phyloP scores from a whole-genome alignment of 2,888 invertebrate species.

The Hybos culiciformis region DNA sequence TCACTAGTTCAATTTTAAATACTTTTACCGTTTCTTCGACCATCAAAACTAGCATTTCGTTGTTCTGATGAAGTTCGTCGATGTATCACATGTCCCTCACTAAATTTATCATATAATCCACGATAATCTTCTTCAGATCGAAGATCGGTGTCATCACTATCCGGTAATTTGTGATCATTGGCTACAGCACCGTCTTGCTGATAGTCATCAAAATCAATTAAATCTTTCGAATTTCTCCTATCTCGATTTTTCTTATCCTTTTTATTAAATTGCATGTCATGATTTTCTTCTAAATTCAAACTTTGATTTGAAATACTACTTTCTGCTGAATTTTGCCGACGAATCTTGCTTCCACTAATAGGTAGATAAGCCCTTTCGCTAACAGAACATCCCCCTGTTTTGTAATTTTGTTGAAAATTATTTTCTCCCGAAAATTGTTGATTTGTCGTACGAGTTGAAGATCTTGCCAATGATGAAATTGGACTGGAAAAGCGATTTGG shows the following conservation, averaged over 20 bases:
- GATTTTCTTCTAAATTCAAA: slow-evolving; percentile 28
- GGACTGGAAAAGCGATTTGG: slow-evolving; percentile 10
- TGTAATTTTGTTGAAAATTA: slow-evolving; percentile 33
- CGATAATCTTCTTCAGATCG: slow-evolving; percentile 13
- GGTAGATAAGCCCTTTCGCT: slow-evolving; percentile 25
- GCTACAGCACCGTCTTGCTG: slow-evolving; percentile 18
- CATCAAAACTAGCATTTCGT: slow-evolving; percentile 30
- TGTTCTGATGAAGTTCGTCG: slow-evolving; percentile 30
- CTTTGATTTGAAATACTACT: slow-evolving; percentile 36
- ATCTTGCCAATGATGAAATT: slow-evolving; percentile 30
- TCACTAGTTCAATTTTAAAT: slow-evolving; percentile 10
- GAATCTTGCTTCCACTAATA: slow-evolving; percentile 21
- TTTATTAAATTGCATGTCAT: neutral
- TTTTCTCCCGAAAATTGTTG: slow-evolving; percentile 27
- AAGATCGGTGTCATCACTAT: slow-evolving; percentile 11
- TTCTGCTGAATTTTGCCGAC: slow-evolving; percentile 34
- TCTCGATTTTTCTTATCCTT: slow-evolving; percentile 4
- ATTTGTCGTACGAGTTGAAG: slow-evolving; percentile 32
- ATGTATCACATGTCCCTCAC: slow-evolving; percentile 26
- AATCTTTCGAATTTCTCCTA: slow-evolving; percentile 19
- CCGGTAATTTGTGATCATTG: slow-evolving; percentile 1
- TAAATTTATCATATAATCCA: slow-evolving; percentile 14
- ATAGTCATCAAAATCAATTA: slow-evolving; percentile 33
- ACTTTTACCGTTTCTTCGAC: slow-evolving; percentile 34
- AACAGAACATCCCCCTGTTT: slow-evolving; percentile 22